Evolutionary conservation across 2,113 vertebrate genomes (phyloP).

Genomic region (Cynocephalus volans): DNA sequence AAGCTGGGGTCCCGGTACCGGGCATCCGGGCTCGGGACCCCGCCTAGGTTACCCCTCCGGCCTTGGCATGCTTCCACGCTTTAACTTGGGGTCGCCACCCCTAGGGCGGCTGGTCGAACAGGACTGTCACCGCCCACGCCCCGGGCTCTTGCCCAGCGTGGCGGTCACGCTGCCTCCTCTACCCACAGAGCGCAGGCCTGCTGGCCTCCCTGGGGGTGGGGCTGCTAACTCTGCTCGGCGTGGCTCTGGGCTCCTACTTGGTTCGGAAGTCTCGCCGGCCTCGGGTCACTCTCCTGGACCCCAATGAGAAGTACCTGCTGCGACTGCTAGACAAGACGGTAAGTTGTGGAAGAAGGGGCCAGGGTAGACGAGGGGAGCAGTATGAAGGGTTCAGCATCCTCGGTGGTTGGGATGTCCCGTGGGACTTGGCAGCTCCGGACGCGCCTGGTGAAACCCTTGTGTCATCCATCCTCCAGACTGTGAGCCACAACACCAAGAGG

Average conservation of each 20-base stretch:
- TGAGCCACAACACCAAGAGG: constrained; percentile 89
- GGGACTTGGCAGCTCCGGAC: background rate
- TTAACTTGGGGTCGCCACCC: background rate
- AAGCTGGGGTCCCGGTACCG: background rate
- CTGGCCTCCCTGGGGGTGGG: constrained; percentile 87
- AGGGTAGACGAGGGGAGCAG: background rate
- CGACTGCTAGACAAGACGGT: constrained; percentile 89
- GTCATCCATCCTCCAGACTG: constrained; percentile 80
- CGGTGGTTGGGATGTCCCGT: background rate
- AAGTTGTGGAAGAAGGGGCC: background rate
- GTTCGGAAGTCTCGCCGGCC: constrained; percentile 85
- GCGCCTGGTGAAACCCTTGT: constrained; percentile 38
- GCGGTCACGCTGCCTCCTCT: constrained; percentile 78
- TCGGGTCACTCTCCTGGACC: constrained; percentile 85
- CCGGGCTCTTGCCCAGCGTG: background rate
- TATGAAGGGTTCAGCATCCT: background rate
- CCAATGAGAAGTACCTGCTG: constrained; percentile 88
- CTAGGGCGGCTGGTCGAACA: background rate
- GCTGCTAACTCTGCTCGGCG: constrained; percentile 84
- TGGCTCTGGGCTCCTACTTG: constrained; percentile 85
- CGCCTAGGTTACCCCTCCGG: background rate
- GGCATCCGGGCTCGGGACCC: background rate
- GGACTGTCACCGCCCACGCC: background rate
- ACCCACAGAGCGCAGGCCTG: constrained; percentile 82
- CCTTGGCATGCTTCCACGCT: background rate